Conservation (phyloP, 2,888 invertebrate species). For the Orthonevra nobilis region DNA sequence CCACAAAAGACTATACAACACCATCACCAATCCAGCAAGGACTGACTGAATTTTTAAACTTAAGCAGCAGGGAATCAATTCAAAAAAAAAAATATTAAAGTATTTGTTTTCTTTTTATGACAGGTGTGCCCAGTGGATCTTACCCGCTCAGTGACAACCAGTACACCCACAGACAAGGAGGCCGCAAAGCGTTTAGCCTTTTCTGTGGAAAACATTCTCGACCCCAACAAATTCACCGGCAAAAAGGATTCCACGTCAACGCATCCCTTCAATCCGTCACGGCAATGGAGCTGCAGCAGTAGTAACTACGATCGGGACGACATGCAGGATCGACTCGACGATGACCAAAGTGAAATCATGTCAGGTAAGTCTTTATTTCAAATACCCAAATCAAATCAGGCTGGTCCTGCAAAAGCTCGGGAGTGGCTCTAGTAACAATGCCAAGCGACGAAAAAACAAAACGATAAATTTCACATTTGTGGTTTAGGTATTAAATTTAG, state of each 20-base stretch:
- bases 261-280: constrained; percentile 73
- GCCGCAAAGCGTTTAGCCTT: constrained; percentile 86
- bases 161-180: constrained; percentile 77
- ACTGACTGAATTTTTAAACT: no score
- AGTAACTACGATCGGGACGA: constrained; percentile 80
- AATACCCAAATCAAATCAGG: no score
- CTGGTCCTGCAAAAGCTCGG: no score
- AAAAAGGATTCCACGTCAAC: constrained; percentile 78
- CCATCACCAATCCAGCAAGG: no score
- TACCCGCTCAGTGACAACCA: constrained; percentile 78
- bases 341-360: constrained; percentile 81
- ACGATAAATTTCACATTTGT: constrained; percentile 3
- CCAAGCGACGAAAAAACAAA: no score
- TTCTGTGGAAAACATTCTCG: constrained; percentile 94
- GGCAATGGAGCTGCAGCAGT: constrained; percentile 80
- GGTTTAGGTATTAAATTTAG: constrained; percentile 35
- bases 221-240: constrained; percentile 94
- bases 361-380: constrained; percentile 81
- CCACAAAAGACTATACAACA: no score
- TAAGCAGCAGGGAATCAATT: no score
- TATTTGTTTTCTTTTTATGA: background rate
- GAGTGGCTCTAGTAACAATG: no score
- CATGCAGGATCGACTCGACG: constrained; percentile 78
- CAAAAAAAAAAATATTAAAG: background rate
- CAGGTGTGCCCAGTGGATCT: constrained; percentile 80